Conservation (phyloP, 2,797 vertebrate genomes). For the Myotis vivesi region DNA sequence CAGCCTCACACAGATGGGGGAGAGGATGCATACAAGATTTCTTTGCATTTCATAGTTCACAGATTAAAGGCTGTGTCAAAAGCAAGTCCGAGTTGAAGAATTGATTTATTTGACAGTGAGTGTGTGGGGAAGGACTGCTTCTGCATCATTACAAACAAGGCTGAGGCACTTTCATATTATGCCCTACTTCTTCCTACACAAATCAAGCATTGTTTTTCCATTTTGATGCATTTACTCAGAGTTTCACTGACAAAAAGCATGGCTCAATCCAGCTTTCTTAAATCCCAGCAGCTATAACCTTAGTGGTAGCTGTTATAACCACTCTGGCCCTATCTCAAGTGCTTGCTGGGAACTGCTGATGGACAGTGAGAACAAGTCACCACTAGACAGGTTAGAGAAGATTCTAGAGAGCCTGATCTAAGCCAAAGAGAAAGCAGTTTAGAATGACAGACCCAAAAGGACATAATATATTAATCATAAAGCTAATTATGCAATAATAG, state of each 20-base stretch:
- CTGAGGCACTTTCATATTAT: neutral
- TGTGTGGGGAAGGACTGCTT: neutral
- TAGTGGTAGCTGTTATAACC: neutral
- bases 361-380: neutral
- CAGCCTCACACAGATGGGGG: conserved; percentile 46
- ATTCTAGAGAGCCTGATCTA: neutral
- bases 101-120: conserved; percentile 48
- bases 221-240: neutral
- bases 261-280: neutral
- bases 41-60: conserved; percentile 56
- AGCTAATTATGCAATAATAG: neutral
- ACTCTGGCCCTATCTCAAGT: neutral
- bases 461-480: neutral
- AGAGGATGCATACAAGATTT: neutral
- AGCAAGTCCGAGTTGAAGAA: conserved; percentile 45
- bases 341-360: neutral
- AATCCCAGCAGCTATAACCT: neutral
- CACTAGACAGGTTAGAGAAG: neutral
- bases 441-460: neutral
- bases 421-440: neutral
- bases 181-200: conserved; percentile 31
- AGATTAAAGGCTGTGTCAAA: conserved; percentile 67
- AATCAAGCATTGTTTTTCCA: neutral
- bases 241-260: neutral
- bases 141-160: conserved; percentile 49